Evolutionary conservation across 1,140 invertebrate species (phyloP).

Genomic region (Ladona fulva): DNA sequence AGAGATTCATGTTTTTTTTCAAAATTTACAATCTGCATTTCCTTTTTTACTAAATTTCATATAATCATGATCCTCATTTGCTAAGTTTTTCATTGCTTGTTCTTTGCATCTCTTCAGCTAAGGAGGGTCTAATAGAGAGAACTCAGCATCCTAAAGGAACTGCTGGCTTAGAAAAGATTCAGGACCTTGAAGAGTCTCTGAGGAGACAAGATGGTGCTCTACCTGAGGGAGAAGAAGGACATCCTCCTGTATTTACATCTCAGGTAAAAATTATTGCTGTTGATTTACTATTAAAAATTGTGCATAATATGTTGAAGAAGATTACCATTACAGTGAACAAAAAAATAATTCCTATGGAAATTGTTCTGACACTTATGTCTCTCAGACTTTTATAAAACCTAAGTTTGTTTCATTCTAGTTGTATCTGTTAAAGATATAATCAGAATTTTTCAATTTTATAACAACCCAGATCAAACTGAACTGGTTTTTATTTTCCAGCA

Average conservation of each 20-base stretch:
- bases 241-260: constrained; percentile 79
- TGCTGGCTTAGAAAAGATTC: constrained; percentile 81
- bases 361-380: no score
- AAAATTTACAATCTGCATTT: no score
- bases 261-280: constrained; percentile 35
- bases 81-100: neutral
- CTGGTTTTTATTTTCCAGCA: constrained; percentile 14
- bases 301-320: no score
- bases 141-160: constrained; percentile 90
- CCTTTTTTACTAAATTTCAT: no score
- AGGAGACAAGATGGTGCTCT: constrained; percentile 55
- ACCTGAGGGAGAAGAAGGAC: constrained; percentile 63
- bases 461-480: neutral
- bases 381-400: no score
- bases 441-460: neutral
- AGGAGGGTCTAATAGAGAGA: constrained; percentile 72
- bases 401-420: no score
- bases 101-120: constrained; percentile 39
- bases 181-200: constrained; percentile 79
- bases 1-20: no score
- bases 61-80: no score
- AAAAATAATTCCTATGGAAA: no score
- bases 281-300: no score
- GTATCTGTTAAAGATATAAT: no score
- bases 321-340: no score